Evolutionary conservation across 2,888 invertebrate species (phyloP).

Genomic region (Diabrotica balteata): DNA sequence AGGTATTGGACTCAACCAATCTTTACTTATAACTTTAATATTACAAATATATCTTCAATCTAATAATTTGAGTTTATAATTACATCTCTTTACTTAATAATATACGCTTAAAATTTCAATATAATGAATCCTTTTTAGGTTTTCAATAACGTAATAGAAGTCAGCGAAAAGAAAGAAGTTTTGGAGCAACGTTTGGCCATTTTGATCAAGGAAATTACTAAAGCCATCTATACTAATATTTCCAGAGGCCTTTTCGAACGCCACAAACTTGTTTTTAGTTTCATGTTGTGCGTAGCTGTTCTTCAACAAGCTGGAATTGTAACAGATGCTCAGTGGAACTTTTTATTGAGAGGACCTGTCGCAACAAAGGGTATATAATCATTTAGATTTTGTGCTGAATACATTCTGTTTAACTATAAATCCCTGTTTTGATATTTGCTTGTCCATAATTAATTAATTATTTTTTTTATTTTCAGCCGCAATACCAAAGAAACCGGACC

Average conservation of each 20-base stretch:
- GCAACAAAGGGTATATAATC: conserved; percentile 61
- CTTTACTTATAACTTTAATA: no score
- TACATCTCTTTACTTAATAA: no score
- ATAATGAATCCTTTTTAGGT: conserved; percentile 63
- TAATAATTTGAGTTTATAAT: no score
- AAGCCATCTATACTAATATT: conserved; percentile 84
- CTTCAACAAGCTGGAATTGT: conserved; percentile 71
- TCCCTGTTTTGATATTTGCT: no score
- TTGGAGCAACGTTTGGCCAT: conserved; percentile 73
- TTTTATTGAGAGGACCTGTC: conserved; percentile 77
- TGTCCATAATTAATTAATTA: not conserved
- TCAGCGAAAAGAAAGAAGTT: conserved; percentile 72
- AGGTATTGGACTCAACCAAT: conserved; percentile 54
- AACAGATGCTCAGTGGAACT: conserved; percentile 74
- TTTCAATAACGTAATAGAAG: conserved; percentile 81
- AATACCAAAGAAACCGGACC: conserved; percentile 66
- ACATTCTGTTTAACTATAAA: no score
- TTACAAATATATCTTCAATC: no score
- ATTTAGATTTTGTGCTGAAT: not conserved
- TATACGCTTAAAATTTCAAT: no score
- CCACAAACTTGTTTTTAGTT: conserved; percentile 89
- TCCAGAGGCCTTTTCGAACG: conserved; percentile 90
- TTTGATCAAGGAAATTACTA: conserved; percentile 78
- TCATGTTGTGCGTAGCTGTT: conserved; percentile 81
- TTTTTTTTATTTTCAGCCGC: conserved; percentile 15